Evolutionary conservation across 2,113 vertebrate species (phyloP), one percentile per base, ranked within the genome.

Genomic region (Laticauda laticaudata): DNA sequence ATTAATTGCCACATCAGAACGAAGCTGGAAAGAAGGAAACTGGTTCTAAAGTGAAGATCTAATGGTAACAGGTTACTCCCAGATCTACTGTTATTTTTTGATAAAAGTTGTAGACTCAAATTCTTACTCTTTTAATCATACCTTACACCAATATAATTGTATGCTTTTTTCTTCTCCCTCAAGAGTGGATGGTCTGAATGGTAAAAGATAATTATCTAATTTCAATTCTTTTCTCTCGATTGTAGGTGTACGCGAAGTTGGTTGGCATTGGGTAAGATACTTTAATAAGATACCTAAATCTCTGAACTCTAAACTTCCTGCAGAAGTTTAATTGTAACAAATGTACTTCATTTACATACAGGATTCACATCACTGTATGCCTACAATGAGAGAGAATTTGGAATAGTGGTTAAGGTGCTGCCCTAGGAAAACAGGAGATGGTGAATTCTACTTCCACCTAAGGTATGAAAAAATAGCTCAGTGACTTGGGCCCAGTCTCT

Each of bases 1-100:
- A 92, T 88, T 94, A 90, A 92, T 92, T 64, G 64, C 59, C 89
- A 29, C 26, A 29, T 15, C 45, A 43, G 12, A 56, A 34, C 54
- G n/a, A 75, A 9, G 6, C 0, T 23, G n/a, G 45, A n/a, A 43
- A 43, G 59, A 24, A 39, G 18, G 21, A 59, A 88, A 64, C 45
- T 18, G 21, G 10, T 92, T 81, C 64, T 23, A n/a, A 10, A 85
- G 57, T 34, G 61, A 61, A 59, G 69, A 24, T 12, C 64, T 55
- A 69, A 43, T 57, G 91, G 43, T 75, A 87, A 2, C 5, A 1
- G 29, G 48, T 34, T 75, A 81, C 43, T 75, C 26, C 0, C 21
- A 34, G 29, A 88, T 61, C 23, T 0, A 15, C 51, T 26, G 55
- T 21, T 81, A 54, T 29, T 93, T 88, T 86, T 91, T 86, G 43